Evolutionary conservation across 1,140 invertebrate species (phyloP), one percentile per base, ranked within the genome.

Genomic region (Calephelis virginiensis): DNA sequence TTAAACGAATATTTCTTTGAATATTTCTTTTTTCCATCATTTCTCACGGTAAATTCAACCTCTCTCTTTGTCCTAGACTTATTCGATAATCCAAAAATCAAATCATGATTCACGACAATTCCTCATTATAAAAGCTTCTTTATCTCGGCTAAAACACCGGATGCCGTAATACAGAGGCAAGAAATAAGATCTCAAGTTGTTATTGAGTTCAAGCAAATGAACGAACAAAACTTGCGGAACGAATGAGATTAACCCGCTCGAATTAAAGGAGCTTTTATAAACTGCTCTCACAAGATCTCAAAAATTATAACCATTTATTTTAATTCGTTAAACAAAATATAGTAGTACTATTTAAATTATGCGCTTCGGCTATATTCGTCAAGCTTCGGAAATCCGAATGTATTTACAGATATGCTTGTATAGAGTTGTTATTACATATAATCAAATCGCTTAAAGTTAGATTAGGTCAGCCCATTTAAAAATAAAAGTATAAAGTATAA

Each of bases 191-290:
- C 80, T 76, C 67, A 74, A 69, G 67, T 77, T 77, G 70, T 76
- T 76, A 82, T 78, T 73, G 74, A 73, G 69, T 72, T 73, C 75
- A 73, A 72, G 72, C 66, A 73, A 78, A 78, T 64, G 69, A 68
- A 73, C 74, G 72, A 72, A 77, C 74, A 76, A 81, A 83, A 78
- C 77, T 82, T 77, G 81, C 82, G 80, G 84, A 85, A 88, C 82
- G 79, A 86, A 86, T 77, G 75, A 69, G 70, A 70, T 80, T 76
- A 75, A 69, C 73, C 66, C 76, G 68, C 67, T 60, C 60, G 60
- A 64, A 49, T 69, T 68, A 60, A 68, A 17, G 62, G 63, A 61
- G 63, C 63, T 49, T 43, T 43, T 48, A 48, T 49, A 46, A 61
- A 17, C 4, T 46, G 46, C 61, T 63, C 63, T 45, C 63, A 50